These are phyloP conservation scores for Tridacna crocea DNA, from an alignment of 2,888 invertebrate genomes.

Conservation along the genomic window DNA sequence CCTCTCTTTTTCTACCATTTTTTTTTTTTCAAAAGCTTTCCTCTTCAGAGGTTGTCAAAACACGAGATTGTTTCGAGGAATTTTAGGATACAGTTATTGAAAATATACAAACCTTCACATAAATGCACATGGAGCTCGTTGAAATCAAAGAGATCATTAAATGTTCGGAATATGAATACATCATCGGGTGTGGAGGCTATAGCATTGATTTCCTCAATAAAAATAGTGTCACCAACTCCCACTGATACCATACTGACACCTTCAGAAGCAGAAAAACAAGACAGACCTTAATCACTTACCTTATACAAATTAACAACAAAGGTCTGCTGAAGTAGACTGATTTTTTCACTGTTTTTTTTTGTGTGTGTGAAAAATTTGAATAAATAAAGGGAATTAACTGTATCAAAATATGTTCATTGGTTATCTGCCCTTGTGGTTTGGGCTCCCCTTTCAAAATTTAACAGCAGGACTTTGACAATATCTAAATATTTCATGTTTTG, in stretches of 20 bases:
- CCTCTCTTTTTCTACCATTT: no score
- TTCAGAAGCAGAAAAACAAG: background rate
- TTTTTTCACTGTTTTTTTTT: no score
- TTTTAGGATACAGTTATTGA: no score
- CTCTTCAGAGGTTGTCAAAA: no score
- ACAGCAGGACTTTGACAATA: no score
- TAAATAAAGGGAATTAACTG: background rate
- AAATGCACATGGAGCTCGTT: conserved; percentile 18
- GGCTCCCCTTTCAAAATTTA: no score
- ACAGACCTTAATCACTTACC: no score
- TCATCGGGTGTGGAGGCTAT: conserved; percentile 23
- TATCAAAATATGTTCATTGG: background rate
- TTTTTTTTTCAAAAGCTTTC: no score
- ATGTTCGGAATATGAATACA: conserved; percentile 7
- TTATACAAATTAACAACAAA: background rate
- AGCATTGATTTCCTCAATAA: conserved; percentile 27
- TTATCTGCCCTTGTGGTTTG: no score
- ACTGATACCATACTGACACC: conserved; percentile 27
- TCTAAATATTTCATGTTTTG: no score
- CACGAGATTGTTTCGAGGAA: no score
- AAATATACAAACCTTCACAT: conserved; percentile 35
- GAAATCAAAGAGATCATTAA: conserved; percentile 14
- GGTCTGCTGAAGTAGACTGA: background rate
- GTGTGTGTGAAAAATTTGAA: no score
- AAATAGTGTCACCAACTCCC: conserved; percentile 25